Evolutionary conservation across 2,888 invertebrate genomes (phyloP), one percentile per base, ranked within the genome.

Genomic region (Vandiemenella viatica): DNA sequence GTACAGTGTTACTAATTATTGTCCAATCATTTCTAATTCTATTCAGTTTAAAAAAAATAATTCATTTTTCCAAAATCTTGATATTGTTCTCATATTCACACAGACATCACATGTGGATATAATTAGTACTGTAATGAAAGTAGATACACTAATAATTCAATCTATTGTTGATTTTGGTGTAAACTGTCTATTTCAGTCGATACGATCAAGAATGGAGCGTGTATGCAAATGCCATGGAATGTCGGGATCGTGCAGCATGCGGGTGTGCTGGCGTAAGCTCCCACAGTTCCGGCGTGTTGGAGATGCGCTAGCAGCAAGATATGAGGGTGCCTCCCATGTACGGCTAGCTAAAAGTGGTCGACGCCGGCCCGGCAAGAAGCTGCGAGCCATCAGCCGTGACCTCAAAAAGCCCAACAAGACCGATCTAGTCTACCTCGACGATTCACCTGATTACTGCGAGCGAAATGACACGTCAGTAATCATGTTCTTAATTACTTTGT

Each of bases 151-250:
- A n/a, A n/a, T n/a, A n/a, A n/a, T n/a, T n/a, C n/a, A n/a, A n/a
- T n/a, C n/a, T n/a, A n/a, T n/a, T n/a, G n/a, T n/a, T n/a, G n/a
- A n/a, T n/a, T n/a, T n/a, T n/a, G n/a, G n/a, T n/a, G n/a, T n/a
- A n/a, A n/a, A n/a, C n/a, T n/a, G n/a, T n/a, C n/a, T n/a, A n/a
- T 55, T 56, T 18, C 55, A 78, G 78, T 79, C 79, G 15, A 78
- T 83, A 21, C 74, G 82, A 48, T 77, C 81, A 18, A 74, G 82
- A 52, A 86, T 90, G 85, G 83, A 88, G 62, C 75, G 86, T 38
- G 80, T 87, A 17, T 92, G 92, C 73, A 92, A 92, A 65, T 92
- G 92, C 61, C 91, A 92, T 65, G 91, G 92, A 19, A 89, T 92
- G 73, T 90, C 90, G 0, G 91, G 90, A 0, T 90, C 90, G 3